Base-by-base conservation (phyloP, 1,140 invertebrate genomes). In the Diorhabda elongata region DNA sequence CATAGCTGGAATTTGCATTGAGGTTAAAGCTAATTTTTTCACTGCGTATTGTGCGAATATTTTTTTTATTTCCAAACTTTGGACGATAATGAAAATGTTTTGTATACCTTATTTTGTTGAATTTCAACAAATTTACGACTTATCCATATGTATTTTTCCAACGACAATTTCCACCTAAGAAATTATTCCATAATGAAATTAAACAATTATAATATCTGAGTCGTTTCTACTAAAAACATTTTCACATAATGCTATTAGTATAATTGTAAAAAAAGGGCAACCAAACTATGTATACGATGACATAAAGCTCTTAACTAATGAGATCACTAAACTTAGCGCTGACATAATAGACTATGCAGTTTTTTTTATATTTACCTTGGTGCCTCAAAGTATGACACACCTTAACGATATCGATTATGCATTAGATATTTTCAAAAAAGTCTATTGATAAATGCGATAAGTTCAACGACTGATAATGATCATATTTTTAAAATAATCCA, bases 401-500 rank as follows among this genome's bases (percentile, higher is more conserved):
- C 47, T 52, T 52, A 52, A 52, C 47, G 2, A 52, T 52, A 52
- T 52, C 47, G 47, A 52, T 52, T 52, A 8, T 52, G 47, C n/a
- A 52, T 52, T n/a, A 52, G 47, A 52, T 52, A 52, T 52, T 8
- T 52, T 52, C 47, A n/a, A n/a, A 52, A 26, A 52, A 52, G 3
- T 52, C 47, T 52, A 52, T 52, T 8, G 47, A 52, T n/a, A n/a
- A 52, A 52, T 52, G 47, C 47, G 47, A 52, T 52, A 52, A 52
- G 47, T 52, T 52, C 47, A 52, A 52, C n/a, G 47, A 52, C 47
- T 52, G 47, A 52, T 52, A 52, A 52, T 52, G 47, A 52, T 52
- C 47, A 52, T 52, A 52, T 52, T 52, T 52, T 52, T 52, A 26
- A 26, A 26, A 26, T 26, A 26, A 26, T 26, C 26, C 26, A 26